Evolutionary conservation across 2,888 invertebrate genomes (phyloP).

Genomic region (Cheilosia scutellata): DNA sequence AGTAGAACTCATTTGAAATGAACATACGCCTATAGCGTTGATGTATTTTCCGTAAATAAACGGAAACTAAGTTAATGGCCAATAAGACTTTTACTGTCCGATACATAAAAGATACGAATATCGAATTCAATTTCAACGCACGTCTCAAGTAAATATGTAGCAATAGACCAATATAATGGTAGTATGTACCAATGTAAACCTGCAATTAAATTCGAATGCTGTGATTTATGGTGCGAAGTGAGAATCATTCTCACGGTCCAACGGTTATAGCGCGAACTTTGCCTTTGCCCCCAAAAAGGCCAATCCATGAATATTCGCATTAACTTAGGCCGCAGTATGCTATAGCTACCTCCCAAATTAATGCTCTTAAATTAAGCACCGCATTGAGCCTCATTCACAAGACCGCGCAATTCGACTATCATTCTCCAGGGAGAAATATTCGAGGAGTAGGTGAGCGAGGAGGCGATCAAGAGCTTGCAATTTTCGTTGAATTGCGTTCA

Average conservation of each 20-base stretch:
- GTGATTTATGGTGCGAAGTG: constrained; percentile 50
- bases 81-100: no score
- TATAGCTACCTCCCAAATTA: constrained; percentile 41
- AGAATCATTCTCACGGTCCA: constrained; percentile 41
- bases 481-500: constrained; percentile 62
- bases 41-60: no score
- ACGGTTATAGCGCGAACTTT: constrained; percentile 26
- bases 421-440: constrained; percentile 11
- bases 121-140: neutral
- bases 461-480: constrained; percentile 29
- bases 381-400: constrained; percentile 52
- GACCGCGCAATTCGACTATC: constrained; percentile 68
- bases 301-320: constrained; percentile 13
- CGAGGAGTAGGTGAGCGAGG: constrained; percentile 3
- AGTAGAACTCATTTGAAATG: no score
- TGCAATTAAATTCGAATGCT: constrained; percentile 38
- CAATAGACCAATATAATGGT: no score
- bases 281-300: neutral
- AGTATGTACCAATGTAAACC: constrained; percentile 18
- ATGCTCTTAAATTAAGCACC: constrained; percentile 62
- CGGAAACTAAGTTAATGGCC: no score
- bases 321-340: constrained; percentile 29
- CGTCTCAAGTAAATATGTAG: neutral
- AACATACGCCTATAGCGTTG: no score
- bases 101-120: neutral